phyloP scores from a whole-genome alignment of 2,888 invertebrate species.

The Dryobotodes eremita region DNA sequence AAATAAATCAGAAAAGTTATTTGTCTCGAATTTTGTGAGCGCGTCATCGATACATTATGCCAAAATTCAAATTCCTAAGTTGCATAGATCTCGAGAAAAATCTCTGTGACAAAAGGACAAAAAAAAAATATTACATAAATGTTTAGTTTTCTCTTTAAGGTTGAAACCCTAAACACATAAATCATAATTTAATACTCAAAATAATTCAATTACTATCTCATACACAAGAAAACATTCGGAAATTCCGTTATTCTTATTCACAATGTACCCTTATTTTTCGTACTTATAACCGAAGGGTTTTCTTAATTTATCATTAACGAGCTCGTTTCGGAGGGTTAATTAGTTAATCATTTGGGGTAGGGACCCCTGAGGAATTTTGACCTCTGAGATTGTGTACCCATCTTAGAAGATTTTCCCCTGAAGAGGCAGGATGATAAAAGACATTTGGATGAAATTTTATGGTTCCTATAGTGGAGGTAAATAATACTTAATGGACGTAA shows the following conservation, averaged over 20 bases:
- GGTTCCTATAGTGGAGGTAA: no score
- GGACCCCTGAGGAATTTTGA: constrained; percentile 52
- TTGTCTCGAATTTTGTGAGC: neutral
- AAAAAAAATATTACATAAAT: neutral
- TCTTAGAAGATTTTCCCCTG: constrained; percentile 1
- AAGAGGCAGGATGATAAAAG: neutral
- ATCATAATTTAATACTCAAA: neutral
- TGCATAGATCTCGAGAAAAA: no score
- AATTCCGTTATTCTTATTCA: constrained; percentile 11
- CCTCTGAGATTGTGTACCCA: constrained; percentile 41
- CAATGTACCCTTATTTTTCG: constrained; percentile 21
- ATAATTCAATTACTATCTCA: neutral
- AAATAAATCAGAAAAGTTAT: neutral
- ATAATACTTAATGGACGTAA: no score
- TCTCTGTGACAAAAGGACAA: neutral
- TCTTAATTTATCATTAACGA: constrained; percentile 73
- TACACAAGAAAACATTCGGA: constrained; percentile 3
- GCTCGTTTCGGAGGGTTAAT: constrained; percentile 71
- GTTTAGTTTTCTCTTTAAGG: neutral
- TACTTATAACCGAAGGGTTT: constrained; percentile 49
- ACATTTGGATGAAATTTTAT: neutral
- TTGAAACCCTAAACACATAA: neutral
- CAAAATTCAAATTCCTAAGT: neutral
- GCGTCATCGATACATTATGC: no score
- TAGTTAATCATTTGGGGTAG: constrained; percentile 69